Evolutionary conservation across 2,113 vertebrate genomes (phyloP).

Genomic region (Lasiurus cinereus): DNA sequence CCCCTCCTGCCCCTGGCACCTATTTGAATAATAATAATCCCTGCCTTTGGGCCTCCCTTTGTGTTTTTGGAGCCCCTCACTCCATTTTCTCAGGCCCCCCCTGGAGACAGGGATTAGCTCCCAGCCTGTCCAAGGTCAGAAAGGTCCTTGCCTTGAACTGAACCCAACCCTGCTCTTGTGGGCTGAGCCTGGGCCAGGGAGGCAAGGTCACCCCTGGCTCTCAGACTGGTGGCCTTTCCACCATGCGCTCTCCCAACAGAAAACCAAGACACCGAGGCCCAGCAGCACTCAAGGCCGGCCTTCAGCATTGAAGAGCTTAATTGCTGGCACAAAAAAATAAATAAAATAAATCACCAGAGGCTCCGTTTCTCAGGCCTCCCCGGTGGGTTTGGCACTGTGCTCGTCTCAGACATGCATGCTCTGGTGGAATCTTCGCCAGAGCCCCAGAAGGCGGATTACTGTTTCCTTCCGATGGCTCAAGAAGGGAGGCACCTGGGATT

Average conservation of each 20-base stretch:
- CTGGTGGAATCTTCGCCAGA: neutral
- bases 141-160: neutral
- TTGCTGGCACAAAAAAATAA: neutral
- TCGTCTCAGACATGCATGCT: neutral
- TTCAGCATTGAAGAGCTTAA: neutral
- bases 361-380: neutral
- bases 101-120: neutral
- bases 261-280: neutral
- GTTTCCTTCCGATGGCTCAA: neutral
- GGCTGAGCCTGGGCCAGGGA: neutral
- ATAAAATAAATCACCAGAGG: neutral
- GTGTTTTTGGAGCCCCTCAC: neutral
- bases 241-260: neutral
- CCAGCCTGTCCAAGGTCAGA: neutral
- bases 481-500: neutral
- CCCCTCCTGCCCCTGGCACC: constrained; percentile 57
- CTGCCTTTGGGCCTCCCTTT: constrained; percentile 12
- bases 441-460: neutral
- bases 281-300: neutral
- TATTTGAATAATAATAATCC: constrained; percentile 69
- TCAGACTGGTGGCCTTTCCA: neutral
- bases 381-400: fast-evolving
- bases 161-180: neutral
- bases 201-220: neutral
- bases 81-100: neutral